A percentile compares a stretch with the other conserved stretches of the same genome.
Conservation (phyloP, 2,113 vertebrate species). For the Phalacrocorax carbo region DNA sequence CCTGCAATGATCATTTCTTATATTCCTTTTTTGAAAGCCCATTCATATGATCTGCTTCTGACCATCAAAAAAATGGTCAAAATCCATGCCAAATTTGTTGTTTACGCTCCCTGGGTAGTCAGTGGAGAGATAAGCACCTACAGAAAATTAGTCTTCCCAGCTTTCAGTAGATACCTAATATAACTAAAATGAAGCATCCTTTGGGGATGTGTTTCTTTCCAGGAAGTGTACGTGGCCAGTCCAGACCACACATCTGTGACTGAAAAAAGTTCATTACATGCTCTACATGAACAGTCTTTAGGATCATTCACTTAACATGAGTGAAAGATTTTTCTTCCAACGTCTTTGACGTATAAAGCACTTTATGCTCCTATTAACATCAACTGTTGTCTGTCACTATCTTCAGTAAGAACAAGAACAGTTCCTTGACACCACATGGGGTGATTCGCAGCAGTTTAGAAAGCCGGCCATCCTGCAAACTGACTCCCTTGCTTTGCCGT, state of each 20-base stretch:
- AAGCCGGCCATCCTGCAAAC: neutral
- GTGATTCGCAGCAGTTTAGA: neutral
- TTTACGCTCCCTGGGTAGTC: neutral
- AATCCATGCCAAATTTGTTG: neutral
- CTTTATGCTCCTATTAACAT: neutral
- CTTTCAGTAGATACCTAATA: neutral
- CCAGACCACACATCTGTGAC: accelerated
- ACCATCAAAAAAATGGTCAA: neutral
- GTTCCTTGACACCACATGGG: neutral
- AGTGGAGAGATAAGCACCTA: neutral
- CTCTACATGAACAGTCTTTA: neutral
- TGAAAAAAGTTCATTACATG: neutral
- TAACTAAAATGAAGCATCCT: neutral
- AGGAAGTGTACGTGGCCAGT: accelerated
- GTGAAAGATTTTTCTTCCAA: neutral
- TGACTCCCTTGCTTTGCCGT: neutral
- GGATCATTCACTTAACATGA: neutral
- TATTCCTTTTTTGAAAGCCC: accelerated
- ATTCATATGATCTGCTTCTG: neutral
- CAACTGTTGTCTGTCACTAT: neutral
- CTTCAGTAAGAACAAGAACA: neutral
- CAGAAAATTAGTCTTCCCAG: neutral
- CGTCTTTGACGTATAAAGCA: neutral
- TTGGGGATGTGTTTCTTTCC: neutral
- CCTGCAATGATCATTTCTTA: neutral